A percentile compares a stretch with the other conserved stretches of the same genome.
phyloP scores from a whole-genome alignment of 2,113 vertebrate genomes.

The Ptilonorhynchus violaceus region DNA sequence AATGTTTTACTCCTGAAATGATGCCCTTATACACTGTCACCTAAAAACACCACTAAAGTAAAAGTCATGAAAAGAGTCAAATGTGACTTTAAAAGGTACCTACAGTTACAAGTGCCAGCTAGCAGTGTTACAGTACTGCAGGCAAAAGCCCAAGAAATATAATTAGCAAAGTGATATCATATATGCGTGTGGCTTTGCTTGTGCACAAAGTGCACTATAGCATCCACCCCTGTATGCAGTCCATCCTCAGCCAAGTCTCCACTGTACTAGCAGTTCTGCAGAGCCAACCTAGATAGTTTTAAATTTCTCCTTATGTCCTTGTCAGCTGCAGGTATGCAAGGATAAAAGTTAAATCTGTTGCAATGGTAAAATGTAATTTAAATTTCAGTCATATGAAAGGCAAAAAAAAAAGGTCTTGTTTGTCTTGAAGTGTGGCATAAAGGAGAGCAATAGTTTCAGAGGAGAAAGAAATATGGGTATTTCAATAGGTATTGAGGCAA shows the following conservation, averaged over 20 bases:
- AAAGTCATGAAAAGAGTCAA: neutral
- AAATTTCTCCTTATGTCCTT: neutral
- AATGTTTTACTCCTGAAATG: neutral
- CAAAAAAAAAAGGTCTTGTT: neutral
- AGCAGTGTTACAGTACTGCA: neutral
- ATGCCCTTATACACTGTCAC: neutral
- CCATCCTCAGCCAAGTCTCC: neutral
- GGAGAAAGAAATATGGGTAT: neutral
- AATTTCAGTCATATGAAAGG: neutral
- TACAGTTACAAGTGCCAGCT: neutral
- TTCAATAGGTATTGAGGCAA: neutral
- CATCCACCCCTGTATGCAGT: accelerated
- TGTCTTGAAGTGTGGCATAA: neutral
- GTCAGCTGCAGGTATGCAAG: neutral
- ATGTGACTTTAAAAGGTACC: neutral
- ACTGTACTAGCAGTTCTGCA: neutral
- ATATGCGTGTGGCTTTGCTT: neutral
- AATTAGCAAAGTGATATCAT: neutral
- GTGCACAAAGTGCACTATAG: neutral
- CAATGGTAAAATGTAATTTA: neutral
- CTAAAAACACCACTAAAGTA: neutral
- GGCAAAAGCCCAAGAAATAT: neutral
- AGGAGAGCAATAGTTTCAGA: neutral
- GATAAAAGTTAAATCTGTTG: neutral
- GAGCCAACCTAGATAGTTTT: neutral